A percentile compares a stretch with the other conserved stretches of the same genome.
Evolutionary conservation across 2,797 vertebrate species (phyloP).

Genomic region (Adrianichthys oophorus): DNA sequence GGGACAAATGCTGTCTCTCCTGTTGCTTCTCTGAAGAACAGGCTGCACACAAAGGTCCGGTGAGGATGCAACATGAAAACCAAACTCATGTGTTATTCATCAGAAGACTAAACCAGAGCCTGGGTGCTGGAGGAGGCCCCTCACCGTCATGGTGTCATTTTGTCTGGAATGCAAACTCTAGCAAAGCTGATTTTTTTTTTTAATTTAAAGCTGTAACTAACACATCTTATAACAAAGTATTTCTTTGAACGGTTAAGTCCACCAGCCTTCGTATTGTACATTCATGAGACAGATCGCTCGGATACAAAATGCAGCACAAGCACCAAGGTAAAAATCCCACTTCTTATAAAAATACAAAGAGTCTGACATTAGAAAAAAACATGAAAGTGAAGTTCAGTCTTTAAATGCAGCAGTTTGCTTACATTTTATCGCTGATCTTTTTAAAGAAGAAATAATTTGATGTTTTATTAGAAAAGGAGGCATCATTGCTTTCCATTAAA

Average conservation of each 20-base stretch:
- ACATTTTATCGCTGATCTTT: no score
- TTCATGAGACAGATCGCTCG: neutral
- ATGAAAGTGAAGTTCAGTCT: no score
- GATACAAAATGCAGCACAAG: no score
- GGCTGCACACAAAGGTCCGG: slow-evolving; percentile 30
- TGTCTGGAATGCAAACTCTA: slow-evolving; percentile 20
- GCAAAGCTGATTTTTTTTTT: slow-evolving; percentile 6
- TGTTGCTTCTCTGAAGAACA: slow-evolving; percentile 27
- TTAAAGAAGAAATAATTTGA: no score
- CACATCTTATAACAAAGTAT: slow-evolving; percentile 2
- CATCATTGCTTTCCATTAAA: no score
- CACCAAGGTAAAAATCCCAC: no score
- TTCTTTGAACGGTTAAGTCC: slow-evolving; percentile 1
- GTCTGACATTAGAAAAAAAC: no score
- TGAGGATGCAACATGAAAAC: slow-evolving; percentile 49
- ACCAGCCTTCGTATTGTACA: neutral
- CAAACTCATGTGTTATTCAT: slow-evolving; percentile 67
- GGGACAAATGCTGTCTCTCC: slow-evolving; percentile 27
- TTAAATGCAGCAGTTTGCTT: no score
- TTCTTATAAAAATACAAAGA: no score
- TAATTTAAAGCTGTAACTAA: slow-evolving; percentile 7
- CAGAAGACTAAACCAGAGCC: slow-evolving; percentile 57
- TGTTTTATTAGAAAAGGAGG: no score
- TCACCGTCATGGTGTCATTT: slow-evolving; percentile 21
- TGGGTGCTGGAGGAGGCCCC: slow-evolving; percentile 22